These are phyloP conservation scores for Microdon myrmicae DNA, from an alignment of 2,888 invertebrate genomes.

Conservation along the genomic window DNA sequence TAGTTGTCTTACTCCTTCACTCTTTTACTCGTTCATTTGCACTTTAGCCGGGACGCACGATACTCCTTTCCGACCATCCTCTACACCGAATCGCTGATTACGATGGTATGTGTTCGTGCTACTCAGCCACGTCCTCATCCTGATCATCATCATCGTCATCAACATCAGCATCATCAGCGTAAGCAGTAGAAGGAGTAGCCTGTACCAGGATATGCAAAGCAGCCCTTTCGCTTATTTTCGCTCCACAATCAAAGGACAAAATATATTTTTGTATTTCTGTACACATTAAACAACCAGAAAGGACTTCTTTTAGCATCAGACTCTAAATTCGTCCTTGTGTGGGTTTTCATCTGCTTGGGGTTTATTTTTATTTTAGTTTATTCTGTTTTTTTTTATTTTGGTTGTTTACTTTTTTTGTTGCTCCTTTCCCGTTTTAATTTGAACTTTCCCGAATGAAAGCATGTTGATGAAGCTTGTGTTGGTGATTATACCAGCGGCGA, in stretches of 20 bases:
- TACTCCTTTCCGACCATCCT: too few relatives aligned
- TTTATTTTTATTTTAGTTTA: too few relatives aligned
- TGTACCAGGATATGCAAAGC: slow-evolving; percentile 52
- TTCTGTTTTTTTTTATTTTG: slow-evolving; percentile 15
- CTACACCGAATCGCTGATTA: slow-evolving; percentile 41
- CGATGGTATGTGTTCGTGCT: slow-evolving; percentile 46
- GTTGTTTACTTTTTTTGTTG: slow-evolving; percentile 20
- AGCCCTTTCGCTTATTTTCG: slow-evolving; percentile 52
- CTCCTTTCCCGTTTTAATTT: slow-evolving; percentile 41
- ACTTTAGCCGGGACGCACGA: slow-evolving; percentile 37
- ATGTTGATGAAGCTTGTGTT: slow-evolving; percentile 51
- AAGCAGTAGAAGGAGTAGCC: too few relatives aligned
- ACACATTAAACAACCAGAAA: slow-evolving; percentile 47
- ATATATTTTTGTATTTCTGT: slow-evolving; percentile 42
- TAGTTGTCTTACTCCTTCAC: slow-evolving; percentile 44
- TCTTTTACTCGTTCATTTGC: slow-evolving; percentile 47
- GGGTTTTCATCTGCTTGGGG: too few relatives aligned
- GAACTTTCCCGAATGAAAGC: slow-evolving; percentile 50
- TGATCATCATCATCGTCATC: slow-evolving; percentile 11
- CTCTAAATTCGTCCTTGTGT: slow-evolving; percentile 33
- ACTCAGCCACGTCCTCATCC: slow-evolving; percentile 1
- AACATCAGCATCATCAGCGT: slow-evolving; percentile 41
- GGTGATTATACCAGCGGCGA: slow-evolving; percentile 44
- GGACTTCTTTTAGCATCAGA: slow-evolving; percentile 17
- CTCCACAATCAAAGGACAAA: slow-evolving; percentile 46